Evolutionary conservation across 2,888 invertebrate species (phyloP).

Genomic region (Smittia aterrima): DNA sequence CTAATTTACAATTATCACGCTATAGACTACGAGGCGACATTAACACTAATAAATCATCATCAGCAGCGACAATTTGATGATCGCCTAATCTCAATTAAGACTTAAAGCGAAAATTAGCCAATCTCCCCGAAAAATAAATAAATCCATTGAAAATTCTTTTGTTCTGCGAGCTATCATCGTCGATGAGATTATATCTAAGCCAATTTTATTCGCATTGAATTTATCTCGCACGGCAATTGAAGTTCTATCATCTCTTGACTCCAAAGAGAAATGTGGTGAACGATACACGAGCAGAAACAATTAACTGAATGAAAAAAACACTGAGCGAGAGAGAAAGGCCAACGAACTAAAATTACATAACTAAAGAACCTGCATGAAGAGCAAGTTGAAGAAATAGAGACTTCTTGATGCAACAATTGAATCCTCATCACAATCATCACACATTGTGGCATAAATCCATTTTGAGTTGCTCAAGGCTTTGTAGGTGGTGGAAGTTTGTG

Average conservation of each 20-base stretch:
- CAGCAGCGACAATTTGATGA: not conserved
- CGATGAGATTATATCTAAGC: too few species aligned
- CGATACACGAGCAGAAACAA: too few species aligned
- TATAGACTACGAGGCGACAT: not conserved
- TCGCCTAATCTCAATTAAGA: not conserved
- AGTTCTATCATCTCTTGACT: not conserved
- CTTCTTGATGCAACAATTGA: not conserved
- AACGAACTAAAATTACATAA: conserved; percentile 3
- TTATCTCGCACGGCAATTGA: not conserved
- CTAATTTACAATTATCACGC: conserved; percentile 11
- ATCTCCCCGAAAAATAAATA: not conserved
- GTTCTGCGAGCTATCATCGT: not conserved
- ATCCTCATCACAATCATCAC: not conserved
- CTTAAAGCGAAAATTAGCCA: not conserved
- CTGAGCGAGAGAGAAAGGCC: not conserved
- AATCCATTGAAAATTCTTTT: not conserved
- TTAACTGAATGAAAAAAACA: not conserved
- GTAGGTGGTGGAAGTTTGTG: too few species aligned
- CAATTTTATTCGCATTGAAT: too few species aligned
- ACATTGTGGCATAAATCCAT: not conserved
- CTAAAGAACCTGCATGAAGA: not conserved
- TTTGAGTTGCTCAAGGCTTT: not conserved
- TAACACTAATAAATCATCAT: not conserved
- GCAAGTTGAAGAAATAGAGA: not conserved
- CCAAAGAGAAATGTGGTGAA: not conserved